These are phyloP conservation scores for Akabosia matsudoensis DNA, from an alignment of 1,140 invertebrate species.

Conservation along the genomic window DNA sequence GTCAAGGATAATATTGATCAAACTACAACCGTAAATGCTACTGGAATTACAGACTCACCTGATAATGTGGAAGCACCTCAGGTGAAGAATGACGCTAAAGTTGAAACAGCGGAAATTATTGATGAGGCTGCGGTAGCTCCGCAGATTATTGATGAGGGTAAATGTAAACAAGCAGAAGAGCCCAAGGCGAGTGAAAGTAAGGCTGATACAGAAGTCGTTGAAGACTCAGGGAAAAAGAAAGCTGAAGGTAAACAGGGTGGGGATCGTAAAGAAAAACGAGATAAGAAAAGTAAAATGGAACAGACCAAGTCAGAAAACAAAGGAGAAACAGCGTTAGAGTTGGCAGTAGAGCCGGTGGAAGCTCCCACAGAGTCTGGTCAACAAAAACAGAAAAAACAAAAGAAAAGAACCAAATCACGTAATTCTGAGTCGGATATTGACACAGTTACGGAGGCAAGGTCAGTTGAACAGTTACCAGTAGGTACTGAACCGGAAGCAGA, in stretches of 20 bases:
- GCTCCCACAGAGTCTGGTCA: neutral
- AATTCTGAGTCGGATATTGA: constrained; percentile 1
- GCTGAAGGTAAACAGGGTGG: neutral
- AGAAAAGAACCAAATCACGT: neutral
- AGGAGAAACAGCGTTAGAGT: neutral
- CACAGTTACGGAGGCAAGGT: neutral
- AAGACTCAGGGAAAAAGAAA: neutral
- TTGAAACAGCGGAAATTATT: neutral
- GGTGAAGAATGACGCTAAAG: neutral
- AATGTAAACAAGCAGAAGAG: neutral
- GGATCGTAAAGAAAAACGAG: neutral
- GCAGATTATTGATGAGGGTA: neutral
- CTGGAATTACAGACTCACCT: neutral
- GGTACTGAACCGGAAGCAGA: neutral
- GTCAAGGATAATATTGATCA: constrained; percentile 5
- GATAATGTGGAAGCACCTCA: neutral
- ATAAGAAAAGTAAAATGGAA: neutral
- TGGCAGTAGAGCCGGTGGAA: neutral
- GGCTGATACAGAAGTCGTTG: neutral
- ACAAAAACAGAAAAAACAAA: neutral
- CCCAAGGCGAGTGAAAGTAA: neutral
- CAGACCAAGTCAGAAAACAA: neutral
- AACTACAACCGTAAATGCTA: neutral
- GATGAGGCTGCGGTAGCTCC: neutral
- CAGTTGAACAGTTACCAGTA: neutral